phyloP scores from a whole-genome alignment of 2,113 vertebrate genomes.

The Petaurus breviceps region DNA sequence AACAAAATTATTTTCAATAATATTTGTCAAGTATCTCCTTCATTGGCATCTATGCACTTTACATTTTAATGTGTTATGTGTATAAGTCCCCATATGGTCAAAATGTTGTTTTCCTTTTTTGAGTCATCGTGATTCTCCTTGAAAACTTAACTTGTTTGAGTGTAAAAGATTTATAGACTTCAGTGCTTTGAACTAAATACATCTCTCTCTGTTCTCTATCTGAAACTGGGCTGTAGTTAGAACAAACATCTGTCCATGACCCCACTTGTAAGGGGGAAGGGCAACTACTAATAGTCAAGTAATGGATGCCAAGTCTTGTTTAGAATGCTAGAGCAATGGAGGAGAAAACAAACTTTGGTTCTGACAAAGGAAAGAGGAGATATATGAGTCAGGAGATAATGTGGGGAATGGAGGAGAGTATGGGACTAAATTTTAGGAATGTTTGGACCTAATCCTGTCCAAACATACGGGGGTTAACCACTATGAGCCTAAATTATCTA shows the following conservation, averaged over 20 bases:
- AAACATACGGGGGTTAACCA: background rate
- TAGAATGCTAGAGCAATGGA: background rate
- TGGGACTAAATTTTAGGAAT: background rate
- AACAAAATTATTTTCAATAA: conserved; percentile 1
- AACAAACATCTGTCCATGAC: background rate
- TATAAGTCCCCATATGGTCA: background rate
- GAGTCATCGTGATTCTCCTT: background rate
- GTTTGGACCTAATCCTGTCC: background rate
- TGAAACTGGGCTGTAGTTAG: background rate
- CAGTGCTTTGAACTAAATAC: background rate
- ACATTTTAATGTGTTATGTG: background rate
- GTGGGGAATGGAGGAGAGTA: background rate
- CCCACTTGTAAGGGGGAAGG: background rate
- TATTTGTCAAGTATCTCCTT: background rate
- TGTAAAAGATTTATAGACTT: background rate
- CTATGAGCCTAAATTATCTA: background rate
- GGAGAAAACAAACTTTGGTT: background rate
- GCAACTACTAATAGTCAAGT: background rate
- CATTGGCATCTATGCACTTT: background rate
- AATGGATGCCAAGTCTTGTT: background rate
- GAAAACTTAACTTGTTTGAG: background rate
- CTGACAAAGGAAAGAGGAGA: background rate
- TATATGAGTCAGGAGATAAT: background rate
- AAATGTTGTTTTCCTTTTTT: background rate
- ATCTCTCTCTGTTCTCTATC: background rate